phyloP scores from a whole-genome alignment of 2,113 vertebrate genomes.

The Falco punctatus region DNA sequence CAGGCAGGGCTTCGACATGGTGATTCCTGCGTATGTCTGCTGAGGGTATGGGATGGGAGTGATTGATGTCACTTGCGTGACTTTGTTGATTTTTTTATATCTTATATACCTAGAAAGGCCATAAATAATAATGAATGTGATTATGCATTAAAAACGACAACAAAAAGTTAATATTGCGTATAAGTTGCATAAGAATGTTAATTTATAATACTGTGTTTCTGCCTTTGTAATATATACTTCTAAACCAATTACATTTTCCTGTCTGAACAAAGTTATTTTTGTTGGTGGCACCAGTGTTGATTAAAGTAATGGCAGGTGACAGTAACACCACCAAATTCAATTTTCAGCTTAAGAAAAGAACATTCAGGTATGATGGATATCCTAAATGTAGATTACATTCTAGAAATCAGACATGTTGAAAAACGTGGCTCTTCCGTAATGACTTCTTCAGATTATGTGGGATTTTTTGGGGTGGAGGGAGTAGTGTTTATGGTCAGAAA shows the following conservation, averaged over 20 bases:
- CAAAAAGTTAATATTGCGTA: not conserved
- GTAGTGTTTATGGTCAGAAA: not conserved
- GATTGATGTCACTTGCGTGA: not conserved
- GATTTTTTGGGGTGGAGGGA: accelerated
- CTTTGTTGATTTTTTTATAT: not conserved
- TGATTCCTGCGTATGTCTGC: not conserved
- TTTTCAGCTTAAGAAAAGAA: not conserved
- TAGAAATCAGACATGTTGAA: not conserved
- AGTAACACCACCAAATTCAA: not conserved
- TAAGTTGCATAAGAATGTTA: not conserved
- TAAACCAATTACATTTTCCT: not conserved
- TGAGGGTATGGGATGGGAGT: not conserved
- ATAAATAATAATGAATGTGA: not conserved
- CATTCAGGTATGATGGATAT: not conserved
- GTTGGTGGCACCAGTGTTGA: not conserved
- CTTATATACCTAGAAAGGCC: too few species aligned
- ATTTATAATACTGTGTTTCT: not conserved
- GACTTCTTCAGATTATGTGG: not conserved
- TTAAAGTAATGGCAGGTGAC: not conserved
- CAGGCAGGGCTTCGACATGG: not conserved
- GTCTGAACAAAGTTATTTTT: not conserved
- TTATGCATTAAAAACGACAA: not conserved
- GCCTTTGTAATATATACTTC: not conserved
- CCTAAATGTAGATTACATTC: not conserved
- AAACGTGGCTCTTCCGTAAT: not conserved